These are phyloP conservation scores for Ophion ellenae DNA, from an alignment of 2,888 invertebrate genomes.

Conservation along the genomic window DNA sequence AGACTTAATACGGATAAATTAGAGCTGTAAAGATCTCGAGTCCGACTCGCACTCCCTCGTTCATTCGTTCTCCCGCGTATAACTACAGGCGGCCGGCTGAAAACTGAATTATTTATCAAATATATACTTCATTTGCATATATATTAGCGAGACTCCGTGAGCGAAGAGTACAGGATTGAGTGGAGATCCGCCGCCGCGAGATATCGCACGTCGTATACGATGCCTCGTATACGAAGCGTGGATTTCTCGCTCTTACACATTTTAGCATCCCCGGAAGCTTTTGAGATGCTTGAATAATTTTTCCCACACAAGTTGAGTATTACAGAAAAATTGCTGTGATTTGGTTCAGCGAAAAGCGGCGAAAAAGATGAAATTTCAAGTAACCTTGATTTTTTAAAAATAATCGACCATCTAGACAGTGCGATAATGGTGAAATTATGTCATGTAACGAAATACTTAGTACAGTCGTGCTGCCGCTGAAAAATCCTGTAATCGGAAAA, in stretches of 20 bases:
- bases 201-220: neutral
- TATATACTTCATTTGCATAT: slow-evolving; percentile 73
- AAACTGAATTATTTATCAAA: slow-evolving; percentile 76
- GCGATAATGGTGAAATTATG: too few species aligned
- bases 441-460: too few species aligned
- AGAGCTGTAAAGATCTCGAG: slow-evolving; percentile 64
- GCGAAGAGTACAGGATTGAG: slow-evolving; percentile 30
- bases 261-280: neutral
- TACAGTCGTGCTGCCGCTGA: too few species aligned
- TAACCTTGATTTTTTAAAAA: too few species aligned
- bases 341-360: neutral
- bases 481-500: too few species aligned
- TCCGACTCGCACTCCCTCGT: slow-evolving; percentile 51
- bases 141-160: slow-evolving; percentile 70
- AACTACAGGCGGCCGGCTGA: slow-evolving; percentile 68
- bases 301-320: neutral
- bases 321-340: neutral
- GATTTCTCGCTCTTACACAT: neutral
- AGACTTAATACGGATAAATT: slow-evolving; percentile 70
- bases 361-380: too few species aligned
- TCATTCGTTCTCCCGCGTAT: slow-evolving; percentile 51
- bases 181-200: slow-evolving; percentile 2
- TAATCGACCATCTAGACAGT: too few species aligned
- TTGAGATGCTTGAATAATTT: neutral
- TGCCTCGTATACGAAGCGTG: slow-evolving; percentile 22